Evolutionary conservation across 2,888 invertebrate genomes (phyloP).

Genomic region (Apocheima hispidaria): DNA sequence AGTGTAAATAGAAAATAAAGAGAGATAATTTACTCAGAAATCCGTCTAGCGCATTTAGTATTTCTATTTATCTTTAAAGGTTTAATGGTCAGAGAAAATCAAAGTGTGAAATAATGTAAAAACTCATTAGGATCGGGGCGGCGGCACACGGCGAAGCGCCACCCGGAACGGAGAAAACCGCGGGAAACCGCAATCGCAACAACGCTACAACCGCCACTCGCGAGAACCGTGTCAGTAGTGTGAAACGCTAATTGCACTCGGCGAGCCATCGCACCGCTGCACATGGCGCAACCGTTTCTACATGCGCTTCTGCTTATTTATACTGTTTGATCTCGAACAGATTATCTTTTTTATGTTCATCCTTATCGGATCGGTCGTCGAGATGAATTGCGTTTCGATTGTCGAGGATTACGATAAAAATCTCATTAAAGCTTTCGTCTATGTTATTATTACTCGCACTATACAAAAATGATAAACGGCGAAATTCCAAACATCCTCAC

Average conservation of each 20-base stretch:
- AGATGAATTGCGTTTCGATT: slow-evolving; percentile 8
- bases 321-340: slow-evolving; percentile 38
- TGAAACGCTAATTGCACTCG: slow-evolving; percentile 81
- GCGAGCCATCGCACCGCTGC: slow-evolving; percentile 67
- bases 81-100: slow-evolving; percentile 59
- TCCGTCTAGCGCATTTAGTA: slow-evolving; percentile 37
- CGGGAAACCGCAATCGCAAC: slow-evolving; percentile 83
- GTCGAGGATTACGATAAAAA: slow-evolving; percentile 3
- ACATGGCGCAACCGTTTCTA: slow-evolving; percentile 59
- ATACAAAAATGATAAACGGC: slow-evolving; percentile 62
- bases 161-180: slow-evolving; percentile 84
- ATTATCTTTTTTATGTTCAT: slow-evolving; percentile 33
- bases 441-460: slow-evolving; percentile 29
- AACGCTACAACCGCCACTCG: slow-evolving; percentile 70
- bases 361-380: slow-evolving; percentile 18
- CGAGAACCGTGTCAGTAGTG: slow-evolving; percentile 86
- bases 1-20: slow-evolving; percentile 38
- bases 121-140: slow-evolving; percentile 68
- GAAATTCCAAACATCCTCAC: slow-evolving; percentile 55
- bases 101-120: slow-evolving; percentile 61
- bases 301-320: slow-evolving; percentile 51
- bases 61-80: slow-evolving; percentile 38
- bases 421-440: slow-evolving; percentile 7
- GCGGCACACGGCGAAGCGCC: slow-evolving; percentile 76
- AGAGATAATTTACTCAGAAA: slow-evolving; percentile 35